These are phyloP conservation scores for Macrobrachium rosenbergii DNA, from an alignment of 1,140 invertebrate genomes.

Conservation along the genomic window DNA sequence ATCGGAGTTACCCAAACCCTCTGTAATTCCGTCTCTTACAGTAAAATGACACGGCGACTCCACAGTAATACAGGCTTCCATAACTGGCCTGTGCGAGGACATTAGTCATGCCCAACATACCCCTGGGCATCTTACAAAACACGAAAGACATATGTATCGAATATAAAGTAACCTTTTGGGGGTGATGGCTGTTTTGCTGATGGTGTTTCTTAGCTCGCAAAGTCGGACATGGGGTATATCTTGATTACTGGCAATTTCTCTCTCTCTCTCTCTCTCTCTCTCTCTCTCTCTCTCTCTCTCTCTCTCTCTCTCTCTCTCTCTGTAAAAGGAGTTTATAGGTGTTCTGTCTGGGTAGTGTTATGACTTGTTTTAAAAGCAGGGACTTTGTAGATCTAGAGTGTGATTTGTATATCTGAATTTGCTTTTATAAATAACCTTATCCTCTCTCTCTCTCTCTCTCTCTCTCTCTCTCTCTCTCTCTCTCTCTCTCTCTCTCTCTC, in stretches of 20 bases:
- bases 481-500: slow-evolving; percentile 32
- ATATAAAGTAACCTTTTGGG: neutral
- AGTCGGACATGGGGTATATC: neutral
- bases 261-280: slow-evolving; percentile 31
- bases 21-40: too few relatives aligned
- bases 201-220: neutral
- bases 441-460: slow-evolving; percentile 24
- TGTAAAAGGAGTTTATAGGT: too few relatives aligned
- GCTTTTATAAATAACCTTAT: neutral
- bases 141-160: neutral
- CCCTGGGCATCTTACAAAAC: too few relatives aligned
- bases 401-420: neutral
- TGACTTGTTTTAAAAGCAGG: too few relatives aligned
- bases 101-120: too few relatives aligned
- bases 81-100: too few relatives aligned
- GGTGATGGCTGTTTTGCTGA: too few relatives aligned
- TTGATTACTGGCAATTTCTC: too few relatives aligned
- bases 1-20: too few relatives aligned
- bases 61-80: too few relatives aligned
- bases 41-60: too few relatives aligned
- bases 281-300: slow-evolving; percentile 31
- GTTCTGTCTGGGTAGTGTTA: too few relatives aligned
- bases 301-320: slow-evolving; percentile 26
- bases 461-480: slow-evolving; percentile 34
- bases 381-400: neutral